Base-by-base conservation (phyloP, 2,797 vertebrate species). In the Botia kubotai region DNA sequence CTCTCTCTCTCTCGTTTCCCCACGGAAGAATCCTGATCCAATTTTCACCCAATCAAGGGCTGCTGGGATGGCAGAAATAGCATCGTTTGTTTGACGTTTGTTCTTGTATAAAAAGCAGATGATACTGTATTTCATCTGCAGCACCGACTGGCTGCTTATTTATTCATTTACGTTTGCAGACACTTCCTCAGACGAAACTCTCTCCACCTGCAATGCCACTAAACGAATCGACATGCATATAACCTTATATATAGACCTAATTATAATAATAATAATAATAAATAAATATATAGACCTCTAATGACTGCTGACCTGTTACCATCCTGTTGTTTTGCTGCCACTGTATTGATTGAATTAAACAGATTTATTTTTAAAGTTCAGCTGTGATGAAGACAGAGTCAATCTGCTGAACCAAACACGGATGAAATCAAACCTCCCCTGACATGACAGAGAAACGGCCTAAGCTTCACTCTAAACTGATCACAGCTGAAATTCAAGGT, bases 31-130 rank as follows among this genome's bases (percentile, higher is more conserved):
- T 86, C 74, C 84, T 82, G 75, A 83, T 87, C 80, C 79, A 83
- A 79, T 84, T 84, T 79, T 70, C 76, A 82, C 66, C 77, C 65
- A 66, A 89, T 83, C 85, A 86, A 82, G 81, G 73, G 78, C 78
- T 81, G 78, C 83, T 68, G 73, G 60, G 73, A 77, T 21, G 65
- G 83, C 75, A 86, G 78, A 87, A 84, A 84, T 79, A 82, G 66
- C 73, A 87, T 79, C 33, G 83, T 86, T 84, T 79, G 76, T 79
- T 77, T 84, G 65, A 83, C 60, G 66, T 81, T 83, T 86, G 79
- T 87, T 84, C 74, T 83, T 58, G 72, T 81, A 86, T 86, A 80
- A 80, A 81, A 85, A 82, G 57, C 57, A 72, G 69, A 80, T 79
- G 50, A 50, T 11, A 72, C 55, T 26, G 68, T 33, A 75, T 78